A percentile compares a stretch with the other conserved stretches of the same genome.
phyloP scores from a whole-genome alignment of 2,888 invertebrate genomes.

The Nowickia ferox region DNA sequence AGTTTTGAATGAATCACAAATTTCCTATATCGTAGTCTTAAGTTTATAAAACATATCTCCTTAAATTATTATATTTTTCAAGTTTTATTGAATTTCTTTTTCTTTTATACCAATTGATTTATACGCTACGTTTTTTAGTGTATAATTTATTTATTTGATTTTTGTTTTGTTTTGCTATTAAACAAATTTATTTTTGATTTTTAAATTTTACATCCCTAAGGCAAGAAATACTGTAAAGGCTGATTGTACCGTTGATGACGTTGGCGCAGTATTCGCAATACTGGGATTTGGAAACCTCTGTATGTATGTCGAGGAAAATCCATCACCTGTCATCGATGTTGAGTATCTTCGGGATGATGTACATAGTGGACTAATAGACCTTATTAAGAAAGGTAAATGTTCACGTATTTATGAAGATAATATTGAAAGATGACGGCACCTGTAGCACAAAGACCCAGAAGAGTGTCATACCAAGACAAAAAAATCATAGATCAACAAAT shows the following conservation, averaged over 20 bases:
- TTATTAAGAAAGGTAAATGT: too few relatives aligned
- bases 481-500: background rate
- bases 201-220: background rate
- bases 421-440: background rate
- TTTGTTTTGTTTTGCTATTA: constrained; percentile 13
- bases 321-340: too few relatives aligned
- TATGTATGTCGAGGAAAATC: too few relatives aligned
- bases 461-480: background rate
- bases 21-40: constrained; percentile 30
- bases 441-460: background rate
- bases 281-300: too few relatives aligned
- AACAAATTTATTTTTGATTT: constrained; percentile 12
- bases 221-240: too few relatives aligned
- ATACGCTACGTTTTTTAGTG: constrained; percentile 11
- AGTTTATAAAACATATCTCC: constrained; percentile 26
- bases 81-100: constrained; percentile 19
- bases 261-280: too few relatives aligned
- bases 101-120: constrained; percentile 8
- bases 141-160: too few relatives aligned
- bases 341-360: too few relatives aligned
- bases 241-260: too few relatives aligned
- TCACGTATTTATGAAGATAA: background rate
- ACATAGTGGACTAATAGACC: too few relatives aligned
- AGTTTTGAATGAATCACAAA: constrained; percentile 28
- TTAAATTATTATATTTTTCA: constrained; percentile 27